Base-by-base conservation (phyloP, 2,113 vertebrate genomes). In the Dicerorhinus sumatrensis region DNA sequence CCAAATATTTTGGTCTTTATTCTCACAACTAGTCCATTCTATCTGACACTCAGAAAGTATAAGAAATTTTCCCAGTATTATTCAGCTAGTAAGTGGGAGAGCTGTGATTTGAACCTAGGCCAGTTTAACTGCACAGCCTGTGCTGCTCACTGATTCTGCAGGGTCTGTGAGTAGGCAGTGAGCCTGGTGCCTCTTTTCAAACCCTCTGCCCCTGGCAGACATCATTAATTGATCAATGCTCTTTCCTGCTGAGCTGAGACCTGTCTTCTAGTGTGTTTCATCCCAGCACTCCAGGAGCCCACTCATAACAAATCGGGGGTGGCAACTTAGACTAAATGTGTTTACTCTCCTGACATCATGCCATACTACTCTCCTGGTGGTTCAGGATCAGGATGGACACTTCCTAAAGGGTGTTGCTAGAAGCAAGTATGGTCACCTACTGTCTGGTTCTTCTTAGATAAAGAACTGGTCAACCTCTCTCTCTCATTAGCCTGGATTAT, bases 241-340 rank as follows among this genome's bases (percentile, higher is more conserved):
- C 65, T 87, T 88, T 82, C 91, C 81, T 92, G 70, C 65, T 76
- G 80, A 77, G 54, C 56, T 83, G 65, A 96, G 84, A 33, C 21
- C n/a, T 12, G 18, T 60, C n/a, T 94, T 91, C 54, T 20, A 75
- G 18, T 1, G 2, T 23, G 27, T 56, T 94, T 70, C 36, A 83
- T 8, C 20, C 90, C n/a, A 46, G 69, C 29, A 12, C 69, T 90
- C 81, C 70, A 79, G 93, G 69, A 72, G 1, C 36, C 23, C 25
- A 20, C 27, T 94, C 25, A 27, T 48, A 67, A 82, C 63, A 8
- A 14, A 56, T 8, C 70, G 75, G 46, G 63, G 46, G n/a, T 88
- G 65, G 39, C 0, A 10, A 72, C 91, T 87, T 62, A 48, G 42
- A n/a, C 65, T 36, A 92, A 88, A 76, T 54, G 13, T 12, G 27